These are phyloP conservation scores for Oasisia sp. DNA, from an alignment of 2,888 invertebrate species.

Conservation along the genomic window DNA sequence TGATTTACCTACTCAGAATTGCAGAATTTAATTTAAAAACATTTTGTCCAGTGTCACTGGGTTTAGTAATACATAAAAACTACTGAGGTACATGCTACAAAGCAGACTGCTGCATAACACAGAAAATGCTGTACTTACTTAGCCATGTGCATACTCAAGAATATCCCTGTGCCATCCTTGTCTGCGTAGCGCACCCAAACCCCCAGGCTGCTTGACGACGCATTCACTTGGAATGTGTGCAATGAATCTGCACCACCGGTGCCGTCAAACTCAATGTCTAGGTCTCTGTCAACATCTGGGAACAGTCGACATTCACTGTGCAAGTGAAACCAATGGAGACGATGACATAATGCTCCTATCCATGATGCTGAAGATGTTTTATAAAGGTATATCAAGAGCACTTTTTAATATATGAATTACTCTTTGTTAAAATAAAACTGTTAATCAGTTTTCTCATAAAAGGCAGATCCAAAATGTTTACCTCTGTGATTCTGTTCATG, in stretches of 20 bases:
- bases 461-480: too few species aligned
- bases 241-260: neutral
- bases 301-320: slow-evolving; percentile 18
- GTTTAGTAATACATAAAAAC: too few species aligned
- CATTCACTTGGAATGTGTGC: neutral
- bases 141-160: slow-evolving; percentile 18
- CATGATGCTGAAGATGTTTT: slow-evolving; percentile 19
- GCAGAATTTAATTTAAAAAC: too few species aligned
- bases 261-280: slow-evolving; percentile 22
- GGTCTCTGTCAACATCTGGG: neutral
- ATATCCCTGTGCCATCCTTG: neutral
- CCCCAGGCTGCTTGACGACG: neutral
- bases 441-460: too few species aligned
- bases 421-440: too few species aligned
- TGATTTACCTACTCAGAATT: too few species aligned
- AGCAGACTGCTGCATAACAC: neutral
- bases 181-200: slow-evolving; percentile 20
- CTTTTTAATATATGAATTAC: too few species aligned
- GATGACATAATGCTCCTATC: neutral
- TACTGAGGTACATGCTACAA: too few species aligned
- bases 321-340: neutral
- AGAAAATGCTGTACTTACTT: slow-evolving; percentile 7
- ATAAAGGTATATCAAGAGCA: neutral
- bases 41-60: too few species aligned
- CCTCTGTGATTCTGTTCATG: too few species aligned